A percentile compares a stretch with the other conserved stretches of the same genome.
Conservation (phyloP, 2,113 vertebrate species). For the Cavia aperea region DNA sequence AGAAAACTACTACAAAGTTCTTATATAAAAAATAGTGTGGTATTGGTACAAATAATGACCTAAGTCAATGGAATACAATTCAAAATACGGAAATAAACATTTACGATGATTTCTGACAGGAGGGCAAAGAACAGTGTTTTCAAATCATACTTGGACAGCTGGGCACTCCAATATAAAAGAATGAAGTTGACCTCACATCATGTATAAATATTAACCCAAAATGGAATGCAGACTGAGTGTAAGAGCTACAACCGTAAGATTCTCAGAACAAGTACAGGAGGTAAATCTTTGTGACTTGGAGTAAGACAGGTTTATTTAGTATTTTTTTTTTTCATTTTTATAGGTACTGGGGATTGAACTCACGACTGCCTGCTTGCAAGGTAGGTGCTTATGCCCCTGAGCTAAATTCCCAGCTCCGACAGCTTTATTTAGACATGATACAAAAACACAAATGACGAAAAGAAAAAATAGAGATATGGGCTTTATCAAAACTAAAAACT, state of each 20-base stretch:
- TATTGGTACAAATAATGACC: background rate
- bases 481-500: background rate
- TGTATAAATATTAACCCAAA: background rate
- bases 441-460: background rate
- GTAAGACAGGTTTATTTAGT: background rate
- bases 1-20: background rate
- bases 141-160: background rate
- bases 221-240: background rate
- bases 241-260: background rate
- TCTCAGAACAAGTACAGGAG: background rate
- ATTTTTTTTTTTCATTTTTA: no score
- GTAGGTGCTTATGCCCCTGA: no score
- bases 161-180: background rate
- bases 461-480: background rate
- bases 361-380: no score
- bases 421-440: background rate
- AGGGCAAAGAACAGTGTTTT: background rate
- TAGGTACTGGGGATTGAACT: no score
- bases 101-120: background rate
- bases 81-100: background rate
- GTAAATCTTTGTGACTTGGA: background rate
- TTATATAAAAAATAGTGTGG: background rate
- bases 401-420: no score
- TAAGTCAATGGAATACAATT: background rate
- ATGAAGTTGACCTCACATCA: background rate